Conservation (phyloP, 2,888 invertebrate species). For the Capitulum mitella region DNA sequence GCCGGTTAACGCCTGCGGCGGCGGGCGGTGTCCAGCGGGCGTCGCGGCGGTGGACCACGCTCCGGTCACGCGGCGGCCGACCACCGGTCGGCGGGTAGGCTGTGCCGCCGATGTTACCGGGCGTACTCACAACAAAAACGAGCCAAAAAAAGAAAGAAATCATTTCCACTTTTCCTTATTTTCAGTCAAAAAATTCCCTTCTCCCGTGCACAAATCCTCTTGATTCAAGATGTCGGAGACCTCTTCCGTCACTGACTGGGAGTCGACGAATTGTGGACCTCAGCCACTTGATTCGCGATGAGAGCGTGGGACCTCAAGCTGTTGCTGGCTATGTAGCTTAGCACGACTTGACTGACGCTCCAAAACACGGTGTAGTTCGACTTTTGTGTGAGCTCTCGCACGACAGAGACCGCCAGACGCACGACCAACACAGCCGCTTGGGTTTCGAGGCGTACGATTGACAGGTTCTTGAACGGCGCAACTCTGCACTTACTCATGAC, state of each 20-base stretch:
- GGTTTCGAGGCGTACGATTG: not conserved
- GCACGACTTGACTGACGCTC: not conserved
- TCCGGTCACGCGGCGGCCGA: too few relatives aligned
- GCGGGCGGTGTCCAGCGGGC: too few relatives aligned
- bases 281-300: not conserved
- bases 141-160: not conserved
- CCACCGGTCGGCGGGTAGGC: too few relatives aligned
- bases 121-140: not conserved
- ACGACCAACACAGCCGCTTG: not conserved
- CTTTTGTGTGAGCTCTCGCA: not conserved
- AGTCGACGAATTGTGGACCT: not conserved
- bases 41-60: too few relatives aligned
- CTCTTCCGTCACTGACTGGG: not conserved
- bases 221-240: not conserved
- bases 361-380: not conserved
- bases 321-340: not conserved
- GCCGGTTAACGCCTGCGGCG: too few relatives aligned
- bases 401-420: not conserved
- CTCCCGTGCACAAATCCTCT: not conserved
- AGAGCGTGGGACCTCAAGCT: not conserved
- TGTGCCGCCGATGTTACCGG: not conserved
- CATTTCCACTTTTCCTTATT: not conserved
- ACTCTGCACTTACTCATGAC: not conserved
- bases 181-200: not conserved
- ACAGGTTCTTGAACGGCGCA: not conserved